These are phyloP conservation scores for Merops nubicus DNA, from an alignment of 2,113 vertebrate species.

Conservation along the genomic window DNA sequence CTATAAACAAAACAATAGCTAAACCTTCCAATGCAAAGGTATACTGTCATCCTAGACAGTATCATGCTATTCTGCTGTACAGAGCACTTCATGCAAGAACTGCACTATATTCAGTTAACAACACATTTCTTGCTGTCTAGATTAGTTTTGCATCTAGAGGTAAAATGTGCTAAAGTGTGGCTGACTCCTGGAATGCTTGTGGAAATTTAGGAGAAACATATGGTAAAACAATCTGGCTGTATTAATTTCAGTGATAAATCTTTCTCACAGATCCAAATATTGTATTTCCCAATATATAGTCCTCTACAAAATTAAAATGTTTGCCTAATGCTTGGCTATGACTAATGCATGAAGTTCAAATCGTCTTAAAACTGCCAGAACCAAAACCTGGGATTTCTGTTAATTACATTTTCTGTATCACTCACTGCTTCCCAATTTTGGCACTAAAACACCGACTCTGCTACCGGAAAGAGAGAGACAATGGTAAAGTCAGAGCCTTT, in stretches of 20 bases:
- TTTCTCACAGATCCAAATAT: not conserved
- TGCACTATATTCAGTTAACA: not conserved
- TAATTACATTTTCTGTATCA: not conserved
- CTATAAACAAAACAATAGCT: not conserved
- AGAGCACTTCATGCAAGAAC: not conserved
- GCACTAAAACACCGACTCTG: not conserved
- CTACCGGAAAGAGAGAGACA: not conserved
- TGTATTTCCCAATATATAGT: not conserved
- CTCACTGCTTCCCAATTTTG: not conserved
- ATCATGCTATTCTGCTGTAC: not conserved
- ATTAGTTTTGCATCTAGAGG: not conserved
- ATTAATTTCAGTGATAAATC: not conserved
- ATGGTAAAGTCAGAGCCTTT: not conserved
- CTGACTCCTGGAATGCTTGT: not conserved
- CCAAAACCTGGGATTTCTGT: not conserved
- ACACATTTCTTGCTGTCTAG: not conserved
- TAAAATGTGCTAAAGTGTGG: not conserved
- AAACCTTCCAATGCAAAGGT: not conserved
- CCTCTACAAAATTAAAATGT: not conserved
- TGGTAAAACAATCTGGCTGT: not conserved
- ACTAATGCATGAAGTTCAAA: not conserved
- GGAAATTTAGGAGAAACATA: not conserved
- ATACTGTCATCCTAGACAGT: accelerated
- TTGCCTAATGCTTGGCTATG: not conserved
- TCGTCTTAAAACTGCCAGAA: not conserved